A percentile compares a stretch with the other conserved stretches of the same genome.
Conservation (phyloP, 1,140 invertebrate species). For the Bombus waltoni region DNA sequence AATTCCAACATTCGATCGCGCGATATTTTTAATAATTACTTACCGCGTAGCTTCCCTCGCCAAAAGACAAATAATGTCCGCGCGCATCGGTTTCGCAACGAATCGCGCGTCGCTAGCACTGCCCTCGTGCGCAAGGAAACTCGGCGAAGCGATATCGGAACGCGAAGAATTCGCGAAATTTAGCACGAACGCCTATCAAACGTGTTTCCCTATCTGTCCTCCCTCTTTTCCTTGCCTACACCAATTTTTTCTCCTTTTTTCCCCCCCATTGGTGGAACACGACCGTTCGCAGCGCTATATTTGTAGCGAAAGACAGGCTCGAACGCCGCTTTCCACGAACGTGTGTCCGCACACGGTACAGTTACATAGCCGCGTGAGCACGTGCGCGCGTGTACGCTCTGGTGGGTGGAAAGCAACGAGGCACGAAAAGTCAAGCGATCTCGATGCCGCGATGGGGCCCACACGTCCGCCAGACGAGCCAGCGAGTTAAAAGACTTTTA, state of each 20-base stretch:
- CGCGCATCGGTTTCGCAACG: too few relatives aligned
- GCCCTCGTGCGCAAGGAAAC: too few relatives aligned
- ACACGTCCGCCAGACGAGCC: slow-evolving; percentile 47
- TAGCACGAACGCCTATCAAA: neutral
- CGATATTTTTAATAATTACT: too few relatives aligned
- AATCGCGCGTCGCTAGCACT: too few relatives aligned
- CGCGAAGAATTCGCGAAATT: slow-evolving; percentile 14
- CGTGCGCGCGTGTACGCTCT: neutral
- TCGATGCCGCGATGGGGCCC: slow-evolving; percentile 50
- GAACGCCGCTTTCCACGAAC: slow-evolving; percentile 21
- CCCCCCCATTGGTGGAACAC: neutral
- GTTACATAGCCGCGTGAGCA: slow-evolving; percentile 16
- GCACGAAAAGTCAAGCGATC: slow-evolving; percentile 59
- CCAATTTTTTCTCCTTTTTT: neutral
- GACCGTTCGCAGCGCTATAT: slow-evolving; percentile 32
- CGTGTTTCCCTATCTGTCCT: neutral
- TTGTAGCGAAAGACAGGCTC: slow-evolving; percentile 55
- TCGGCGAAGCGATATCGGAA: neutral
- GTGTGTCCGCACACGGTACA: neutral
- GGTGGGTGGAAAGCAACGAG: slow-evolving; percentile 55
- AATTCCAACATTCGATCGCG: neutral
- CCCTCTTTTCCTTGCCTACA: neutral
- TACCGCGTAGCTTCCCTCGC: too few relatives aligned
- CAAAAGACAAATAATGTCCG: too few relatives aligned
- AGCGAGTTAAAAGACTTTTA: slow-evolving; percentile 56